Conservation (phyloP, 2,888 invertebrate genomes). For the Proisotoma minuta region DNA sequence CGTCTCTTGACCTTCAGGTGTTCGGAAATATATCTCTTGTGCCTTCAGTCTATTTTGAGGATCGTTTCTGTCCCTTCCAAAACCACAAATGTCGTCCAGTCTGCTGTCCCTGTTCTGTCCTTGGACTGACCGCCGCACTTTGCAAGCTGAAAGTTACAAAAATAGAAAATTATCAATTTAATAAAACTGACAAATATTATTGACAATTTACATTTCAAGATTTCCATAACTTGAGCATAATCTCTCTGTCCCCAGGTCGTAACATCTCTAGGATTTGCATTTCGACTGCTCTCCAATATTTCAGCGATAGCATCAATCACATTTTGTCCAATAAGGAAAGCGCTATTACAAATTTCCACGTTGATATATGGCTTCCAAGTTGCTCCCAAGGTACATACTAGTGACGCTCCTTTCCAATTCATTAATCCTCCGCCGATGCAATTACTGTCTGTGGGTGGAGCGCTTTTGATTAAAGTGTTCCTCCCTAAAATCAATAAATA, state of each 20-base stretch:
- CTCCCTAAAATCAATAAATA: too few species aligned
- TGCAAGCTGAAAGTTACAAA: background rate
- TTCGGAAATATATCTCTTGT: background rate
- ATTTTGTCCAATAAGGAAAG: conserved; percentile 12
- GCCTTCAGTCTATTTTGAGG: background rate
- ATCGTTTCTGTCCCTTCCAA: background rate
- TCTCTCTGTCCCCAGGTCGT: background rate
- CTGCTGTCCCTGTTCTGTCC: conserved; percentile 4
- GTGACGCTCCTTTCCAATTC: conserved; percentile 18
- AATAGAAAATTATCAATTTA: background rate
- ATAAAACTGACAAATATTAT: background rate
- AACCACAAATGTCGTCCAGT: background rate
- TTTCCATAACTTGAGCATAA: background rate
- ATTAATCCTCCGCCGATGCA: conserved; percentile 14
- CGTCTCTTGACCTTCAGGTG: background rate
- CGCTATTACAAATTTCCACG: conserved; percentile 20
- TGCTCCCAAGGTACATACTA: background rate
- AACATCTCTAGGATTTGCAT: background rate
- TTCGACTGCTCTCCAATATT: background rate
- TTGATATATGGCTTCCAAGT: conserved; percentile 23
- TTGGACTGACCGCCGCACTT: background rate
- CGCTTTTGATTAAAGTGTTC: background rate
- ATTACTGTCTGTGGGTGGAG: background rate
- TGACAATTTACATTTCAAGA: conserved; percentile 15
- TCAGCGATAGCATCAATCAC: conserved; percentile 8